These are phyloP conservation scores for Cydia amplana DNA, from an alignment of 1,140 invertebrate genomes.

Conservation along the genomic window DNA sequence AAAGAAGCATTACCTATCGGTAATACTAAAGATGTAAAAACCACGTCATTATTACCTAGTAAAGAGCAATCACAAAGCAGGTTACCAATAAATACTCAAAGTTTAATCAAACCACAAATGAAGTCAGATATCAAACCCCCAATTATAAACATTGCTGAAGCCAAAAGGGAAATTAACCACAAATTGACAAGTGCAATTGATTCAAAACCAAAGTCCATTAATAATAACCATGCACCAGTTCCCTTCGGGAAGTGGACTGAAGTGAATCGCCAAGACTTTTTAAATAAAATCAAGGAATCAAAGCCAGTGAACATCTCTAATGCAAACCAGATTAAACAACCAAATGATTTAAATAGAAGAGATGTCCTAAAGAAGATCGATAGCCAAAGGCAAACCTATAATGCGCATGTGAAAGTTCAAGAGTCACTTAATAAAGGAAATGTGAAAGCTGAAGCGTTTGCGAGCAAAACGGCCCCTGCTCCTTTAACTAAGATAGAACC, in stretches of 20 bases:
- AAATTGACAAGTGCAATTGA: slow-evolving; percentile 38
- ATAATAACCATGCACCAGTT: slow-evolving; percentile 58
- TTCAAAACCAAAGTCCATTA: slow-evolving; percentile 46
- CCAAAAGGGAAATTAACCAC: slow-evolving; percentile 37
- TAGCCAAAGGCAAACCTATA: slow-evolving; percentile 63
- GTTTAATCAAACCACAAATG: slow-evolving; percentile 1
- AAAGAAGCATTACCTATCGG: neutral
- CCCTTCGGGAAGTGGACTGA: slow-evolving; percentile 75
- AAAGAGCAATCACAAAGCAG: slow-evolving; percentile 5
- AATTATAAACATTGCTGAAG: slow-evolving; percentile 2
- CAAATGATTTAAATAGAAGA: slow-evolving; percentile 72
- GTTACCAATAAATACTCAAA: slow-evolving; percentile 13
- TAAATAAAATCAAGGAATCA: slow-evolving; percentile 72
- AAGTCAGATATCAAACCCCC: slow-evolving; percentile 15
- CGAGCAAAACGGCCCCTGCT: slow-evolving; percentile 34
- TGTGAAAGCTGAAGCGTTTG: slow-evolving; percentile 51
- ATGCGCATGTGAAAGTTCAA: slow-evolving; percentile 50
- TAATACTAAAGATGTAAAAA: slow-evolving; percentile 2
- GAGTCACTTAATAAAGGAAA: slow-evolving; percentile 42
- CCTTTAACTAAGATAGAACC: slow-evolving; percentile 35
- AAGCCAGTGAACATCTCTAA: slow-evolving; percentile 58
- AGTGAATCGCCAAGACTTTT: slow-evolving; percentile 70
- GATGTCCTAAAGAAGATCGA: slow-evolving; percentile 72
- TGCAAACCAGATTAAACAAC: slow-evolving; percentile 71
- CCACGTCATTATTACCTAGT: neutral